Base-by-base conservation (phyloP, 1,140 invertebrate genomes). In the Drosophila sproati region DNA sequence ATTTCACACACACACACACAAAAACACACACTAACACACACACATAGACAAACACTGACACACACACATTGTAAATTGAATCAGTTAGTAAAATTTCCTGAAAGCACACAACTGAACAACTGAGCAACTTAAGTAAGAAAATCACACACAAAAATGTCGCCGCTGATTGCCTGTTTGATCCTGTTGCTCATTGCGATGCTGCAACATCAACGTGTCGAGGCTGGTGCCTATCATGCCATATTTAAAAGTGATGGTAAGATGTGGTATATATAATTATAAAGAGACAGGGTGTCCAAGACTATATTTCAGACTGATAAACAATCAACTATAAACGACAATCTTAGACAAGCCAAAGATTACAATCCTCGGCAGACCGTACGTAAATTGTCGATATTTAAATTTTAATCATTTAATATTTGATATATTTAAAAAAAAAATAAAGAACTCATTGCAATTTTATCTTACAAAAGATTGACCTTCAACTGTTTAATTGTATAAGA, bases 61-160 rank as follows among this genome's bases (percentile, higher is more conserved):
- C 45, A 31, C 32, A 48, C 35, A 47, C 31, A 29, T 61, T 66
- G 78, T 68, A 83, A 86, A 87, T 82, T 70, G 59, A 87, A 76
- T 81, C 67, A 69, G 59, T 74, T 70, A 82, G 82, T 72, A 48
- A 73, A 78, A 82, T 76, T 87, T 82, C 47, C 67, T 75, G 62
- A 63, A 78, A 39, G 48, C 50, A 59, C 34, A 37, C 32, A 37
- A 20, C 20, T 20, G 20, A 20, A 20, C 20, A 20, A 2, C 20
- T 20, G 20, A 20, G 20, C 20, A 32, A 37, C 5, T 43, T 8
- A 52, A 5, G 51, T 47, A 50, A 31, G 35, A 6, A 59, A 34
- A 20, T 34, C 35, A 10, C 43, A 59, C n/a, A 20, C 32, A 12
- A 80, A 50, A 67, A 85, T 85, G 81, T 47, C 59, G 6, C 73